These are phyloP conservation scores for Brachypteracias leptosomus DNA, from an alignment of 2,113 vertebrate species.

Conservation along the genomic window DNA sequence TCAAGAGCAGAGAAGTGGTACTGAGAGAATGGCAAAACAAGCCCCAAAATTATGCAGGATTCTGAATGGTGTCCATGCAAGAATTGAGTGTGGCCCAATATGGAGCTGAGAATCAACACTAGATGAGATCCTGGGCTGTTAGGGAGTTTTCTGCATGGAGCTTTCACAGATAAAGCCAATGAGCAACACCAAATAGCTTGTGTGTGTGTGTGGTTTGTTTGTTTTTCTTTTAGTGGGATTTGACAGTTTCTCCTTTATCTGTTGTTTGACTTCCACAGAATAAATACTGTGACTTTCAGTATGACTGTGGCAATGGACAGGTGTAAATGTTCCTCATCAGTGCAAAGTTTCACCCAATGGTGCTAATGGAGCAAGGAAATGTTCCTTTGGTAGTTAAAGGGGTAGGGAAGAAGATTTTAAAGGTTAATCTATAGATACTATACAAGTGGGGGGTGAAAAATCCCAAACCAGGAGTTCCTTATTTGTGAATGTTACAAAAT, in stretches of 20 bases:
- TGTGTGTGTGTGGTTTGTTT: not conserved
- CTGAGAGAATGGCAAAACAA: not conserved
- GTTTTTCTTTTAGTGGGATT: not conserved
- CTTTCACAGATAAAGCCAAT: not conserved
- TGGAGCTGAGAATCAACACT: not conserved
- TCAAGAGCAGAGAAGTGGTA: not conserved
- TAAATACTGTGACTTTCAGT: not conserved
- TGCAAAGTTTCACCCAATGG: not conserved
- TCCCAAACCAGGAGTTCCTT: not conserved
- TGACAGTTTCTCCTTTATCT: not conserved
- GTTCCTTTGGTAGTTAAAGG: not conserved
- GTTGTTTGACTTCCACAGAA: not conserved
- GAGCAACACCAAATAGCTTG: not conserved
- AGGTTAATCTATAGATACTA: not conserved
- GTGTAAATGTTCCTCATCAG: not conserved
- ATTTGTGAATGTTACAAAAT: not conserved
- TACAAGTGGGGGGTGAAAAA: not conserved
- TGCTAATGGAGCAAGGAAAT: not conserved
- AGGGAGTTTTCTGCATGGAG: not conserved
- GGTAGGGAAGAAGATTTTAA: not conserved
- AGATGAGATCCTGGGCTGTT: not conserved
- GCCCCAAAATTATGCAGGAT: not conserved
- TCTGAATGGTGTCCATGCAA: not conserved
- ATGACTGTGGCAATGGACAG: not conserved
- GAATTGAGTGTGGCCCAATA: not conserved